Conservation (phyloP, 2,888 invertebrate genomes). For the Hipparchia sbordonii region DNA sequence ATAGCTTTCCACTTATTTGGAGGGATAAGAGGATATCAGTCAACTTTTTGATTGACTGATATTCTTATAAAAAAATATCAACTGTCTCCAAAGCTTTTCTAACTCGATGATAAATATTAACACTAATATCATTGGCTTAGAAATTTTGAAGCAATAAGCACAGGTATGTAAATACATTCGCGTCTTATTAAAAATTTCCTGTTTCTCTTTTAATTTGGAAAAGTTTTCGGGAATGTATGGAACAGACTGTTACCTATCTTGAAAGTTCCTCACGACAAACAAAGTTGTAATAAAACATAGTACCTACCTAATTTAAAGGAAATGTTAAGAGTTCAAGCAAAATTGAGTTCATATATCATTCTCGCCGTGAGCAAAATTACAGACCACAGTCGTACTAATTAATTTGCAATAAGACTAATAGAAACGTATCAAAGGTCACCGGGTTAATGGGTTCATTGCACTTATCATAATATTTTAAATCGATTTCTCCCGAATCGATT, state of each 20-base stretch:
- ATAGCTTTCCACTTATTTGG: too few relatives aligned
- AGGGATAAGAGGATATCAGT: too few relatives aligned
- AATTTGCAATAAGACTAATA: constrained; percentile 28
- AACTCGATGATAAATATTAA: not conserved
- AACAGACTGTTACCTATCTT: not conserved
- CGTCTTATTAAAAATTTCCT: too few relatives aligned
- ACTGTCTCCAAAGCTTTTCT: not conserved
- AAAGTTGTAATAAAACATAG: not conserved
- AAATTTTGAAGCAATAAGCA: not conserved
- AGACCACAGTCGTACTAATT: constrained; percentile 15
- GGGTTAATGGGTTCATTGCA: constrained; percentile 43
- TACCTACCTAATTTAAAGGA: not conserved
- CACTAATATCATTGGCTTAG: not conserved
- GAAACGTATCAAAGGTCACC: constrained; percentile 40
- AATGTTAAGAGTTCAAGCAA: constrained; percentile 10
- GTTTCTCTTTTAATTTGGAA: too few relatives aligned
- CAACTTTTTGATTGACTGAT: not conserved
- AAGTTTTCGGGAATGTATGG: too few relatives aligned
- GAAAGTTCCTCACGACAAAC: not conserved
- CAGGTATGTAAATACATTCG: too few relatives aligned
- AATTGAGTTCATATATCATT: constrained; percentile 15
- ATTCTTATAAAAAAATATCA: not conserved
- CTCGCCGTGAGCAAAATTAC: not conserved
- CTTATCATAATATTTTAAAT: constrained; percentile 46
- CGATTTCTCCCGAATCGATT: constrained; percentile 45